Percentiles rank a stretch among this genome's conserved stretches.
phyloP scores from a whole-genome alignment of 2,797 vertebrate species.

The Anabacerthia variegaticeps region DNA sequence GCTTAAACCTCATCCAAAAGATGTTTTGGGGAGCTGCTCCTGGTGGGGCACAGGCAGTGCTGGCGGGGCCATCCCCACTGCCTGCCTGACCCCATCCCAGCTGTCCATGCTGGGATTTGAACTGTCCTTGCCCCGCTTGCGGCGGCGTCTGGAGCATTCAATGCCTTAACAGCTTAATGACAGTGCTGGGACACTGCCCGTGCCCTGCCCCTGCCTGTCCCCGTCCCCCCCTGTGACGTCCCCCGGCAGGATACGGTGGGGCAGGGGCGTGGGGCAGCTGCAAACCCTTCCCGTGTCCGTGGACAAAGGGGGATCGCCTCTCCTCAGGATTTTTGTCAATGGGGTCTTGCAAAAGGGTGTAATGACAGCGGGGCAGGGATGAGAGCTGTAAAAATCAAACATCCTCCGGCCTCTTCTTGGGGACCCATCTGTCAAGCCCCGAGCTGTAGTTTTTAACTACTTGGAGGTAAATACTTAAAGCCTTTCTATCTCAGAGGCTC shows the following conservation, averaged over 20 bases:
- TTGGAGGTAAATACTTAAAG: constrained; percentile 34
- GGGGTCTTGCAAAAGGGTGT: background rate
- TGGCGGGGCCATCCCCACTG: background rate
- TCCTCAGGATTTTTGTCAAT: background rate
- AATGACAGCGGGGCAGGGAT: background rate
- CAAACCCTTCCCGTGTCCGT: background rate
- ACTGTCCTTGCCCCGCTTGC: constrained; percentile 73
- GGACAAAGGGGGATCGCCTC: background rate
- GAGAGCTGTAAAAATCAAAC: constrained; percentile 45
- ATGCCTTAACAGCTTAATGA: constrained; percentile 75
- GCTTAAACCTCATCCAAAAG: background rate
- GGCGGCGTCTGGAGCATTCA: constrained; percentile 59
- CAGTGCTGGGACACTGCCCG: background rate
- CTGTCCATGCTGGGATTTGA: constrained; percentile 71
- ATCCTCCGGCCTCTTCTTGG: background rate
- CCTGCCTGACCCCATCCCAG: background rate
- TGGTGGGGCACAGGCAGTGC: fast-evolving
- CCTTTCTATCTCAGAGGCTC: background rate
- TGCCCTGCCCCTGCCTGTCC: background rate
- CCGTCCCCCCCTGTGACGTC: background rate
- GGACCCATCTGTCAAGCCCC: constrained; percentile 1
- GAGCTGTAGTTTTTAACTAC: background rate
- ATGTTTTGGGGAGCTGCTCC: fast-evolving
- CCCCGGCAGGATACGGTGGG: background rate
- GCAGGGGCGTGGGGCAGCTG: background rate